Conservation (phyloP, 2,888 invertebrate species). For the Silvanus unidentatus region DNA sequence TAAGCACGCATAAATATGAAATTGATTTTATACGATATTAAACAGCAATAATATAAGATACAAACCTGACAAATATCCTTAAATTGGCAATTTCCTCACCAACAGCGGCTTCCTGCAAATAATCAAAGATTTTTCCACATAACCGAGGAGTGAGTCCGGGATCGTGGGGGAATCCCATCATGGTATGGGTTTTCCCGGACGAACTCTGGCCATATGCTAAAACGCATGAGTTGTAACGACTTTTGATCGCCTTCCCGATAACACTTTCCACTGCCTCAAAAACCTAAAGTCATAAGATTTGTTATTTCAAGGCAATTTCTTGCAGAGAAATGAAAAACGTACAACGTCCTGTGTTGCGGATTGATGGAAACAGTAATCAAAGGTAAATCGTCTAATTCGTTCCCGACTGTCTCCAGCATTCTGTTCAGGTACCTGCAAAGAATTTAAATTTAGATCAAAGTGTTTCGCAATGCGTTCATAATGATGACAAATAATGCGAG, state of each 20-base stretch:
- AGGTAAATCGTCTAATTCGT: constrained; percentile 56
- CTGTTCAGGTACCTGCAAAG: constrained; percentile 53
- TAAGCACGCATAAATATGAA: no score
- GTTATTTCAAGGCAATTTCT: not conserved
- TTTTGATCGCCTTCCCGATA: constrained; percentile 56
- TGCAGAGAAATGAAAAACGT: constrained; percentile 8
- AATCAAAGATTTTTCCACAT: constrained; percentile 49
- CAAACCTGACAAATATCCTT: constrained; percentile 43
- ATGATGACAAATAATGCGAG: constrained; percentile 2
- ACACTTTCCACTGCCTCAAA: constrained; percentile 61
- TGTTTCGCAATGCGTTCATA: not conserved
- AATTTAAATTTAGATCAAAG: constrained; percentile 4
- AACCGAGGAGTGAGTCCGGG: constrained; percentile 55
- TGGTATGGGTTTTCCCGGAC: constrained; percentile 71
- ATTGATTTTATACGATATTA: no score
- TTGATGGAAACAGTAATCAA: constrained; percentile 61
- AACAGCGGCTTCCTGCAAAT: constrained; percentile 38
- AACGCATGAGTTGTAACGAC: constrained; percentile 63
- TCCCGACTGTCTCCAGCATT: constrained; percentile 64
- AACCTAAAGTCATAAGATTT: constrained; percentile 46
- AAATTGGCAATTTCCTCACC: constrained; percentile 34
- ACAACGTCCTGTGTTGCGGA: constrained; percentile 48
- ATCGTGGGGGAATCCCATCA: constrained; percentile 60
- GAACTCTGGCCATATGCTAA: constrained; percentile 73
- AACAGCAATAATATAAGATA: no score